A percentile compares a stretch with the other conserved stretches of the same genome.
Conservation (phyloP, 2,113 vertebrate species). For the Ciconia stormi region DNA sequence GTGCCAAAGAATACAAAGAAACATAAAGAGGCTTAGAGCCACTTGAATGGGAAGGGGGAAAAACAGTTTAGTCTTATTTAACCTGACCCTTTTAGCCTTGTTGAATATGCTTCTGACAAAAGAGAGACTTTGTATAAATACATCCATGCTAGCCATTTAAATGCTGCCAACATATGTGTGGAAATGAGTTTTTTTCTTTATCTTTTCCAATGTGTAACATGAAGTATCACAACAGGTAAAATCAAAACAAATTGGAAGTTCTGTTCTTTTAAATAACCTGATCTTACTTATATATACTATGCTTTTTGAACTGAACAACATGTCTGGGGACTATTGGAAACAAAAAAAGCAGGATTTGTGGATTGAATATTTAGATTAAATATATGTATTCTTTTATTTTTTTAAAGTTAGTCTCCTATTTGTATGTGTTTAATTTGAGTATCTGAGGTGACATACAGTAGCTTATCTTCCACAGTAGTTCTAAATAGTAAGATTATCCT, state of each 20-base stretch:
- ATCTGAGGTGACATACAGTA: background rate
- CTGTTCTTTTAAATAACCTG: background rate
- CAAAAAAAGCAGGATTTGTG: background rate
- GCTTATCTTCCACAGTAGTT: background rate
- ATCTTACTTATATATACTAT: background rate
- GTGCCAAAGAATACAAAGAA: background rate
- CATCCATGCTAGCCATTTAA: background rate
- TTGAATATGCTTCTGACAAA: background rate
- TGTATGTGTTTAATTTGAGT: background rate
- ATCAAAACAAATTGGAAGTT: background rate
- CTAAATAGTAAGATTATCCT: background rate
- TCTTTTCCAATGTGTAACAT: background rate
- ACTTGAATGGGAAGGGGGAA: background rate
- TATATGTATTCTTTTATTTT: background rate
- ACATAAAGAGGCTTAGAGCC: background rate
- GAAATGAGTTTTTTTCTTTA: background rate
- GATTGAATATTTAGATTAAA: background rate
- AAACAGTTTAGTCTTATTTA: background rate
- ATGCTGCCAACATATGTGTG: background rate
- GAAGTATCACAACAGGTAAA: background rate
- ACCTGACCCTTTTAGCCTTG: background rate
- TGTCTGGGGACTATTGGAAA: background rate
- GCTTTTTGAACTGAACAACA: background rate
- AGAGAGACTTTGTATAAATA: background rate
- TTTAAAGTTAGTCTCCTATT: background rate